Evolutionary conservation across 2,888 invertebrate genomes (phyloP), one percentile per base, ranked within the genome.

Genomic region (Trichopoda pennipes): DNA sequence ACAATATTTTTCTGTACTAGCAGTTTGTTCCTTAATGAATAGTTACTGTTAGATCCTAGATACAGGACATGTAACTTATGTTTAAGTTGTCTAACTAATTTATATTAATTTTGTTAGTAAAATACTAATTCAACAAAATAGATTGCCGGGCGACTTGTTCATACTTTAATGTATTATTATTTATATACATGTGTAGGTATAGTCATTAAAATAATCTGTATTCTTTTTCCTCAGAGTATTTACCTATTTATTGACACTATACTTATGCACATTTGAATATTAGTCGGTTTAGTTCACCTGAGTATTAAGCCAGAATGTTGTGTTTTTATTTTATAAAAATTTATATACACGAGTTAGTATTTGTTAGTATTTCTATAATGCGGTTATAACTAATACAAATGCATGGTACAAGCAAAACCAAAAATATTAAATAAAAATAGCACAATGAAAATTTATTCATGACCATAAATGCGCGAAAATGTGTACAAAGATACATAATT

Each of bases 211-310:
- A 38, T 28, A n/a, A 63, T 21, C 32, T 32, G 19, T 63, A 49
- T 53, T 68, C 38, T 1, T 19, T 53, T 42, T 4, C 0, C 4
- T 6, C 28, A 9, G 42, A 44, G 28, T 21, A 63, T 55, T 49
- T 47, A 19, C 32, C n/a, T 63, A 16, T 12, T 19, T 63, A 16
- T 12, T 44, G 16, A 19, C 1, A 35, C 32, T 28, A 44, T 61
- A 61, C 3, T 38, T 56, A 49, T 44, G 58, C 28, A 3, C 38
- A 60, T 76, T 53, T 61, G 21, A 44, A 61, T 61, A 44, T 44
- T 58, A 47, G 28, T 47, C 19, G 19, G 23, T 58, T 56, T 58
- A 69, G 70, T 80, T 80, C 64, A 80, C 80, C 80, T 80, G 69
- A 60, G 23, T 47, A 66, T 64, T 61, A 72, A 68, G 61, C 66